Conservation (phyloP, 35 echinoderm and acorn worm species). For the Strongylocentrotus purpuratus region DNA sequence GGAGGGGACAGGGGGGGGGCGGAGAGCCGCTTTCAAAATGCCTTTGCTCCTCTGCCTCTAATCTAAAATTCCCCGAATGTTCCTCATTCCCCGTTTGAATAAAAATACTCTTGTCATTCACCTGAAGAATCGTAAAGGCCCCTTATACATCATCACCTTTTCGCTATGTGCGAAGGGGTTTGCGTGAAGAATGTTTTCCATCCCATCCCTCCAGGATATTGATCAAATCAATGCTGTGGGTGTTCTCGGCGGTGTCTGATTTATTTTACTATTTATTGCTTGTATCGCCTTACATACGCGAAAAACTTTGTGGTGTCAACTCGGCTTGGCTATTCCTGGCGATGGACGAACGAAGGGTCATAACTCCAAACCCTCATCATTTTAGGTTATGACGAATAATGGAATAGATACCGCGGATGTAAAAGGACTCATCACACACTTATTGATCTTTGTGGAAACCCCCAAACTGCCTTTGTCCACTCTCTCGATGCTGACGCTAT, state of each 20-base stretch:
- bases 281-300: not conserved
- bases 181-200: not conserved
- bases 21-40: too few relatives aligned
- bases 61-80: not conserved
- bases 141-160: not conserved
- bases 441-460: not conserved
- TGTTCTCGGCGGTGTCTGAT: not conserved
- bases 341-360: not conserved
- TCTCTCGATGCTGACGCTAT: too few relatives aligned
- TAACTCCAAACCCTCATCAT: not conserved
- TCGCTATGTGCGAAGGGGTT: not conserved
- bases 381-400: not conserved
- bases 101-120: not conserved
- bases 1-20: too few relatives aligned
- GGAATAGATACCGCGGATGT: not conserved
- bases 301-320: not conserved
- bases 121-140: not conserved
- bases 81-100: not conserved
- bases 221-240: not conserved
- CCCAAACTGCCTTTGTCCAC: too few relatives aligned
- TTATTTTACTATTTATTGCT: conserved; percentile 20
- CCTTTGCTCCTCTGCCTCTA: not conserved
- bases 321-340: not conserved
- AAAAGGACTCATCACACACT: not conserved
- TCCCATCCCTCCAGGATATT: not conserved